phyloP scores from a whole-genome alignment of 23 tunicate species.

The Oikopleura dioica region DNA sequence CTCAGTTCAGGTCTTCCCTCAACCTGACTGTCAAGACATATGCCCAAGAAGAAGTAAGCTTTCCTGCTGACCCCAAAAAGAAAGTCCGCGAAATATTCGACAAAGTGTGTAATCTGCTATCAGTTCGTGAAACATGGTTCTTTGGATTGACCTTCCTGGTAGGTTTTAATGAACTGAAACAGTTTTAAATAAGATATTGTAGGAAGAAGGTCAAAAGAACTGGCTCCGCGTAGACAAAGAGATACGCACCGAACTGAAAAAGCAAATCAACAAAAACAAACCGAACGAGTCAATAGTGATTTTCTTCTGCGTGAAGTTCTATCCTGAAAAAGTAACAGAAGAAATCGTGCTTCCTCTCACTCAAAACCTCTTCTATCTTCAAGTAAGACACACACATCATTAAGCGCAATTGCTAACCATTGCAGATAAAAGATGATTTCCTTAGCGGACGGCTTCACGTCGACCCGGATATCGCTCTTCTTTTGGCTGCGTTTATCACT shows the following conservation, averaged over 20 bases:
- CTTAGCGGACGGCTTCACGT: neutral
- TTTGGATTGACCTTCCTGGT: neutral
- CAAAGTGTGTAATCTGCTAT: neutral
- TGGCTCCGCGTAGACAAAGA: neutral
- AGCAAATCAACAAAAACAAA: neutral
- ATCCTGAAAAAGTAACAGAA: neutral
- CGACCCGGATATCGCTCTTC: neutral
- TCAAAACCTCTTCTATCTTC: neutral
- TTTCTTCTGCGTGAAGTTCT: neutral
- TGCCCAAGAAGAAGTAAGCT: no score
- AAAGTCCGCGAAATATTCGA: constrained; percentile 8
- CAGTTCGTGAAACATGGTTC: constrained; percentile 9
- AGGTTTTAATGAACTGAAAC: no score
- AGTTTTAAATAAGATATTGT: no score
- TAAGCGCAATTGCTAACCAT: neutral
- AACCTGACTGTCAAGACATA: no score
- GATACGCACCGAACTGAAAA: neutral
- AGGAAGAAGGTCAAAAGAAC: neutral
- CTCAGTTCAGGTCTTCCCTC: no score
- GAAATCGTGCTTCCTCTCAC: neutral
- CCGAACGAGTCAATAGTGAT: neutral
- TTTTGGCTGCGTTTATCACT: neutral
- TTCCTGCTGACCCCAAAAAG: no score
- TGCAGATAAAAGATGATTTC: neutral
- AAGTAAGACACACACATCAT: neutral